Conservation (phyloP, 2,888 invertebrate species). For the Allacma fusca region DNA sequence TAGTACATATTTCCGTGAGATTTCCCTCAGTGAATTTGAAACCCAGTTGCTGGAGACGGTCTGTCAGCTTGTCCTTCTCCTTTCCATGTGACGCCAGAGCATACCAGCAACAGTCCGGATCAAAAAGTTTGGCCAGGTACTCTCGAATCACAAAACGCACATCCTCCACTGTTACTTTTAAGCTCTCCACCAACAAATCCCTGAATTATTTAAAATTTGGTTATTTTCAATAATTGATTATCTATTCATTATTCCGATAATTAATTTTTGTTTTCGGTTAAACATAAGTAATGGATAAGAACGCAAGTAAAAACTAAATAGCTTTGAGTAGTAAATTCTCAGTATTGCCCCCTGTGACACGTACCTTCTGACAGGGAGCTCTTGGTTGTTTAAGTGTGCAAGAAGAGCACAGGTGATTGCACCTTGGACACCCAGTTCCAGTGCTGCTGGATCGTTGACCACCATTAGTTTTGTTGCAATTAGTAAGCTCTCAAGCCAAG, state of each 20-base stretch:
- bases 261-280: no score
- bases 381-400: constrained; percentile 56
- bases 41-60: constrained; percentile 50
- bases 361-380: constrained; percentile 52
- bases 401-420: constrained; percentile 53
- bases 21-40: constrained; percentile 46
- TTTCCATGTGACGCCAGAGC: constrained; percentile 51
- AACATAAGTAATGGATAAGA: no score
- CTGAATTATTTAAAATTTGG: no score
- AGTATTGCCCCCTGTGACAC: no score
- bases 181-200: constrained; percentile 55
- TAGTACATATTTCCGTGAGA: constrained; percentile 45
- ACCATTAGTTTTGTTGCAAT: constrained; percentile 60
- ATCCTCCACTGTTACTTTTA: constrained; percentile 58
- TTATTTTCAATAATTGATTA: no score
- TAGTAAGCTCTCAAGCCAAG: constrained; percentile 55
- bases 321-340: no score
- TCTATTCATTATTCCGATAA: no score
- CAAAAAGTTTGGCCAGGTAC: constrained; percentile 57
- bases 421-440: constrained; percentile 60
- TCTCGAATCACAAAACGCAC: constrained; percentile 55
- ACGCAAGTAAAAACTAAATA: no score
- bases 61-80: constrained; percentile 50
- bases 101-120: constrained; percentile 56
- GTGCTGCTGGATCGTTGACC: constrained; percentile 59